Evolutionary conservation across 2,888 invertebrate genomes (phyloP).

Genomic region (Melanargia galathea): DNA sequence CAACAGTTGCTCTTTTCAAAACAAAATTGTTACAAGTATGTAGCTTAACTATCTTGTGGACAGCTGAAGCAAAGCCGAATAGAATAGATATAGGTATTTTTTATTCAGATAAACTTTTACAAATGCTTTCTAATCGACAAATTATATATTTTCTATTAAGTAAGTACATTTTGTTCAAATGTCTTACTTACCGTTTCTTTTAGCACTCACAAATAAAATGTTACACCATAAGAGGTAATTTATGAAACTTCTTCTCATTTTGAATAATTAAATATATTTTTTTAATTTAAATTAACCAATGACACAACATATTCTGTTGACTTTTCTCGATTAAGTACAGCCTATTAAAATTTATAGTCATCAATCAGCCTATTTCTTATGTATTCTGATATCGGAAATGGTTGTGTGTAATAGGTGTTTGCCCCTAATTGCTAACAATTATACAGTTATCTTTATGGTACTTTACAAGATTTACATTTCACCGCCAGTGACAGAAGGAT

Average conservation of each 20-base stretch:
- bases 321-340: slow-evolving; percentile 23
- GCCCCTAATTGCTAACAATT: slow-evolving; percentile 57
- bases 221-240: background rate
- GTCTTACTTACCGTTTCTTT: background rate
- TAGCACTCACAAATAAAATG: background rate
- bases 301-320: slow-evolving; percentile 27
- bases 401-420: slow-evolving; percentile 51
- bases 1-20: too few species aligned
- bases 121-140: too few species aligned
- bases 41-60: too few species aligned
- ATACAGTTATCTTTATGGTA: slow-evolving; percentile 43
- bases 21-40: too few species aligned
- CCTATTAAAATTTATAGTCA: slow-evolving; percentile 38
- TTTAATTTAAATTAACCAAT: slow-evolving; percentile 21
- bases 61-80: too few species aligned
- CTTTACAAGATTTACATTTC: too few species aligned
- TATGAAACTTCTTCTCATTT: background rate
- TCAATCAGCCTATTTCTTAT: slow-evolving; percentile 44
- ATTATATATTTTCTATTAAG: too few species aligned
- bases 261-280: background rate
- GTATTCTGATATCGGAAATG: slow-evolving; percentile 53
- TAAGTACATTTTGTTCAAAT: too few species aligned
- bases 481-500: too few species aligned
- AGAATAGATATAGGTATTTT: too few species aligned
- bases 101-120: too few species aligned